A percentile compares a stretch with the other conserved stretches of the same genome.
phyloP scores from a whole-genome alignment of 2,888 invertebrate genomes.

The Linnaemya vulpina region DNA sequence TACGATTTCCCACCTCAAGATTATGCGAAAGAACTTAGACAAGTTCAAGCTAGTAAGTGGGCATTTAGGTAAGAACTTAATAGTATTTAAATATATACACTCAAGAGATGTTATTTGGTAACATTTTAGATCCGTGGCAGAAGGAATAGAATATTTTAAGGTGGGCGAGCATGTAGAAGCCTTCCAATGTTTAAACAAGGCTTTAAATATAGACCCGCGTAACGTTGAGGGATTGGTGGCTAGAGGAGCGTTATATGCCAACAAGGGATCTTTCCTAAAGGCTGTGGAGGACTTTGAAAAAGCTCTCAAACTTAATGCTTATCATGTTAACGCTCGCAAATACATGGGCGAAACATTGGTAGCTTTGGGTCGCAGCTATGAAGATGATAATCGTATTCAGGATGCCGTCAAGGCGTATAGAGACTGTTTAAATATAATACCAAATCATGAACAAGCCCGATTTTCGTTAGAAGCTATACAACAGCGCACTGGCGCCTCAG shows the following conservation, averaged over 20 bases:
- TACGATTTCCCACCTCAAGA: conserved; percentile 91
- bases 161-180: conserved; percentile 96
- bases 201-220: conserved; percentile 94
- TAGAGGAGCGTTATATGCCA: conserved; percentile 95
- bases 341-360: conserved; percentile 97
- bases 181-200: conserved; percentile 96
- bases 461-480: conserved; percentile 92
- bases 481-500: conserved; percentile 84
- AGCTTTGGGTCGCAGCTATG: conserved; percentile 93
- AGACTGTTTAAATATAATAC: conserved; percentile 91
- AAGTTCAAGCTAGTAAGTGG: conserved; percentile 96
- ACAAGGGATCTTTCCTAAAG: conserved; percentile 95
- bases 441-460: conserved; percentile 94
- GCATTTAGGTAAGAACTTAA: conserved; percentile 87
- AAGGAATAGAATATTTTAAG: conserved; percentile 97
- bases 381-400: conserved; percentile 92
- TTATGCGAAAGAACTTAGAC: conserved; percentile 92
- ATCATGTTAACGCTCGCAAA: conserved; percentile 95
- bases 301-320: conserved; percentile 93
- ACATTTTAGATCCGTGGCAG: conserved; percentile 88
- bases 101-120: background rate
- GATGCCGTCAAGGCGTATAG: conserved; percentile 93
- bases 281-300: conserved; percentile 97
- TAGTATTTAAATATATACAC: conserved; percentile 7
- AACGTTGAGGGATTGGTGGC: conserved; percentile 97